Base-by-base conservation (phyloP, 2,888 invertebrate genomes). In the Athalia rosae region DNA sequence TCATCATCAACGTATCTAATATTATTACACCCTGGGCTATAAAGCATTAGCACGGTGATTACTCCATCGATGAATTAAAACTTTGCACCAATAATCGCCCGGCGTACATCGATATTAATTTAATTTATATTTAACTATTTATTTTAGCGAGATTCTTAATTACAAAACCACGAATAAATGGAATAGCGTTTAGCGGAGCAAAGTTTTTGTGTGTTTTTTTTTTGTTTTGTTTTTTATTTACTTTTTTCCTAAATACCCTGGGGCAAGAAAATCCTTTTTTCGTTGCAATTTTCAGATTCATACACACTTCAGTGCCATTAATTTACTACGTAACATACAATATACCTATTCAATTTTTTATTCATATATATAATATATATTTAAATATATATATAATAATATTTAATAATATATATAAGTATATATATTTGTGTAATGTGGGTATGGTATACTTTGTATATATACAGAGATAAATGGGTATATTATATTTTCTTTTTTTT, bases 1-100 rank as follows among this genome's bases (percentile, higher is more conserved):
- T 53, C n/a, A 11, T 80, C 80, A 82, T 80, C 28, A 28, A 28
- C 28, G 2, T 28, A 28, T 28, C 28, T 81, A 82, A 82, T 81
- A 81, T 11, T 81, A 81, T 77, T 81, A 84, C 85, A 84, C 85
- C 85, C 88, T 86, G 83, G 83, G 83, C 79, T 80, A 77, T 80
- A 83, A 82, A 80, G 83, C 28, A 28, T 28, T 28, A 82, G 81
- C 66, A n/a, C 48, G 67, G 67, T 28, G 41, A 67, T 67, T 53
- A 64, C 28, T 66, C 67, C 6, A 28, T 11, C 67, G 53, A 28
- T 7, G 41, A 50, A 50, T 67, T 67, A 50, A 48, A 67, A 67
- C 67, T 67, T 67, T 53, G 53, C 50, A 67, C 53, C 50, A 15
- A n/a, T 6, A 41, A 8, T 62, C 11, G n/a, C 15, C 9, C 53